These are phyloP conservation scores for Nipponacmea schrenckii DNA, from an alignment of 2,888 invertebrate genomes.

Conservation along the genomic window DNA sequence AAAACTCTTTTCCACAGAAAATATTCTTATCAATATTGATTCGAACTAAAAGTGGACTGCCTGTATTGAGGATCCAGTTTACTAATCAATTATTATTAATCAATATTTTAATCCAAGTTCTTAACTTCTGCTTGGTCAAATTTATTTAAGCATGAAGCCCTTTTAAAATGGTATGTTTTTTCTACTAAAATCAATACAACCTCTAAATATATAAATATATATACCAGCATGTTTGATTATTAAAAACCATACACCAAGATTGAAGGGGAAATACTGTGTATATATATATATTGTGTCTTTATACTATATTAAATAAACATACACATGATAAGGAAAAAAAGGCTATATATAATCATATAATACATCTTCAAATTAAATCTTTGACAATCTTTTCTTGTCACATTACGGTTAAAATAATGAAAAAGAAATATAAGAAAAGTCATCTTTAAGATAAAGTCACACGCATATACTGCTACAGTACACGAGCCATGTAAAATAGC, in stretches of 20 bases:
- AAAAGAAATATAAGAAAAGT: neutral
- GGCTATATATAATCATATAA: constrained; percentile 1
- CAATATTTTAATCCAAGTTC: no score
- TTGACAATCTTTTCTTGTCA: neutral
- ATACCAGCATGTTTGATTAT: no score
- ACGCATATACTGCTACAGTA: neutral
- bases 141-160: no score
- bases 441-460: neutral
- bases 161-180: no score
- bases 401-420: neutral
- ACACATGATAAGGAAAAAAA: neutral
- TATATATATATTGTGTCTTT: neutral
- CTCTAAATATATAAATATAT: no score
- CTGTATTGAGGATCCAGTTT: no score
- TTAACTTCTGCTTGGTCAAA: no score
- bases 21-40: no score
- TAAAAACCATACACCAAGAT: neutral
- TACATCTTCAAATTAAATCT: constrained; percentile 4
- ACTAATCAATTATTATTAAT: no score
- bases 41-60: no score
- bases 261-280: neutral
- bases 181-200: no score
- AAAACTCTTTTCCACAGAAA: no score
- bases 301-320: neutral
- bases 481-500: neutral